Percentiles rank a stretch among this genome's conserved stretches.
Evolutionary conservation across 2,888 invertebrate genomes (phyloP).

Genomic region (Amblyjoppa fuscipennis): DNA sequence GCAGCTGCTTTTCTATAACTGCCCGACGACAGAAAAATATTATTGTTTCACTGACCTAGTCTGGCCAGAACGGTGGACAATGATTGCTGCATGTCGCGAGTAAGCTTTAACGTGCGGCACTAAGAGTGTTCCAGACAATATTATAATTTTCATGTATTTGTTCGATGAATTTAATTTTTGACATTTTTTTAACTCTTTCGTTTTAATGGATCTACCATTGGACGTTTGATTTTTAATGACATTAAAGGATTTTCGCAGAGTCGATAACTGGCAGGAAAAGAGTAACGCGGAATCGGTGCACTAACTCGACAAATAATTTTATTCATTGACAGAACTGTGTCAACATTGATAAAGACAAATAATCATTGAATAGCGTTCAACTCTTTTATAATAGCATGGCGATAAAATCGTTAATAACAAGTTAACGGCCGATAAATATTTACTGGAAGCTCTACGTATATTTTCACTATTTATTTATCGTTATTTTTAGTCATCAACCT

Average conservation of each 20-base stretch:
- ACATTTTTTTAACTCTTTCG: too few relatives aligned
- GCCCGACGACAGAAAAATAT: constrained; percentile 7
- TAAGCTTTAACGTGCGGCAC: not conserved
- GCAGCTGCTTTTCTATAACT: not conserved
- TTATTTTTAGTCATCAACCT: constrained; percentile 12
- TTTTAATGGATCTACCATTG: too few relatives aligned
- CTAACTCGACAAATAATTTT: not conserved
- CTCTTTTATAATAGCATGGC: not conserved
- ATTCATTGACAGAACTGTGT: not conserved
- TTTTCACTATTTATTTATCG: not conserved
- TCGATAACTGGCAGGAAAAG: too few relatives aligned
- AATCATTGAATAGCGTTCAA: not conserved
- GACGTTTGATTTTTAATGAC: too few relatives aligned
- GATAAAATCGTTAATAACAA: not conserved
- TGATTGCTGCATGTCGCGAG: not conserved
- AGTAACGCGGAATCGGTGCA: not conserved
- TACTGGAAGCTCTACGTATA: not conserved
- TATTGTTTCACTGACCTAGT: constrained; percentile 26
- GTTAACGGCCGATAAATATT: constrained; percentile 15
- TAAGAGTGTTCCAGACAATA: too few relatives aligned
- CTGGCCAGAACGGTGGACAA: not conserved
- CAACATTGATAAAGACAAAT: not conserved
- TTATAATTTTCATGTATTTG: too few relatives aligned
- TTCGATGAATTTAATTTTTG: too few relatives aligned
- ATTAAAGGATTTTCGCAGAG: too few relatives aligned